Evolutionary conservation across 2,888 invertebrate genomes (phyloP), one percentile per base, ranked within the genome.

Genomic region (Brachypalpus laphriformis): DNA sequence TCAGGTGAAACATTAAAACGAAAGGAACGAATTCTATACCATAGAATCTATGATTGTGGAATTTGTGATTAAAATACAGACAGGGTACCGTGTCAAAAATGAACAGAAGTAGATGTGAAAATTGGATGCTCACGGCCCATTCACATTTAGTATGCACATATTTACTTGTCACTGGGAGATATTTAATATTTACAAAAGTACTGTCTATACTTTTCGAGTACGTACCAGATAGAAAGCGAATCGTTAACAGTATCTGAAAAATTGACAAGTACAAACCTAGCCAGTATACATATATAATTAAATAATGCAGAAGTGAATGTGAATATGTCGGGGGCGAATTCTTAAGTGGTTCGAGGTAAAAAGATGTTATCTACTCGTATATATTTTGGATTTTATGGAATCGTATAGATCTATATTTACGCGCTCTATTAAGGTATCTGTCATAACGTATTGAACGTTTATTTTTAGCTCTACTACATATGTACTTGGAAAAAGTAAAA

Each of bases 61-160:
- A 82, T 82, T 71, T 82, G 63, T 82, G 76, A 76, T 82, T 82
- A 82, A 82, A 82, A 76, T 59, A 56, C 68, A 61, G 28, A 56
- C 56, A 54, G 40, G 37, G 47, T 47, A 40, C 3, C 8, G 61
- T 68, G 74, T 74, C 74, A 81, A 75, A 81, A 81, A 61, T 56
- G 47, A 63, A 61, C 54, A 47, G 9, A 61, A 80, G 66, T 59
- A 18, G 42, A 68, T 63, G 20, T 61, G 22, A 51, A 81, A 74
- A 61, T 61, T 74, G 51, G 59, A 74, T 80, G 47, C 59, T 25
- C 49, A 25, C 9, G 34, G 20, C 16, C 51, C 31, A 51, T 31
- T 16, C 31, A 28, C 20, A 61, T 51, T 68, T 31, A 51, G 22
- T 34, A 63, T 63, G 28, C 37, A 49, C 28, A 71, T 61, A 70